phyloP scores from a whole-genome alignment of 1,140 invertebrate genomes.

The Apolygus lucorum region DNA sequence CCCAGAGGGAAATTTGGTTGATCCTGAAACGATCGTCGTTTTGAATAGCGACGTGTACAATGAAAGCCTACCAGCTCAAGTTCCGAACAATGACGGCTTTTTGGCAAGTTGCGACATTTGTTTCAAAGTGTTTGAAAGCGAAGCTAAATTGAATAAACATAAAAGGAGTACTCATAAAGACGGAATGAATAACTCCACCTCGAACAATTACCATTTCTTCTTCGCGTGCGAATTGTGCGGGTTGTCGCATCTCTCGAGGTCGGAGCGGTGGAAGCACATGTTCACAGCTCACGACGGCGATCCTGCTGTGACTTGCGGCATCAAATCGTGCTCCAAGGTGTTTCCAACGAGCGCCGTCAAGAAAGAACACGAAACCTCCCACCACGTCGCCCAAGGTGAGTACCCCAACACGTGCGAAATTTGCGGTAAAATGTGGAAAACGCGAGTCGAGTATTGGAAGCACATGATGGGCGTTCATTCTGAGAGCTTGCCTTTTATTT shows the following conservation, averaged over 20 bases:
- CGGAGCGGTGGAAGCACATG: constrained; percentile 47
- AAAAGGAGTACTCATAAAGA: constrained; percentile 42
- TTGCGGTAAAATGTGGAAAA: constrained; percentile 48
- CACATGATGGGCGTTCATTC: constrained; percentile 49
- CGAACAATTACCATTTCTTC: constrained; percentile 39
- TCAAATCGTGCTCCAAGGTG: constrained; percentile 43
- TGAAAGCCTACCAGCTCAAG: neutral
- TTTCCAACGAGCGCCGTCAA: constrained; percentile 44
- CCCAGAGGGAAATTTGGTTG: constrained; percentile 40
- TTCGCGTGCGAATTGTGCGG: constrained; percentile 47
- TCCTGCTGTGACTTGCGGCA: constrained; percentile 41
- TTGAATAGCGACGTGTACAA: constrained; percentile 26
- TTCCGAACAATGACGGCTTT: constrained; percentile 36
- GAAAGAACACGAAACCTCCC: constrained; percentile 42
- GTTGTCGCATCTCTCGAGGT: constrained; percentile 44
- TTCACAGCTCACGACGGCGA: constrained; percentile 42
- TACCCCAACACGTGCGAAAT: constrained; percentile 39
- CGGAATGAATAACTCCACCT: constrained; percentile 24
- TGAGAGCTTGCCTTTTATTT: constrained; percentile 46
- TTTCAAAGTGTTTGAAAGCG: constrained; percentile 44
- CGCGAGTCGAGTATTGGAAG: constrained; percentile 48
- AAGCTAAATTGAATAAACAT: constrained; percentile 44
- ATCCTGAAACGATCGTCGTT: constrained; percentile 39
- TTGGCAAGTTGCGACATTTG: constrained; percentile 43
- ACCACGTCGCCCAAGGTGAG: constrained; percentile 44